phyloP scores from a whole-genome alignment of 2,797 vertebrate species.

The Salmo trutta region DNA sequence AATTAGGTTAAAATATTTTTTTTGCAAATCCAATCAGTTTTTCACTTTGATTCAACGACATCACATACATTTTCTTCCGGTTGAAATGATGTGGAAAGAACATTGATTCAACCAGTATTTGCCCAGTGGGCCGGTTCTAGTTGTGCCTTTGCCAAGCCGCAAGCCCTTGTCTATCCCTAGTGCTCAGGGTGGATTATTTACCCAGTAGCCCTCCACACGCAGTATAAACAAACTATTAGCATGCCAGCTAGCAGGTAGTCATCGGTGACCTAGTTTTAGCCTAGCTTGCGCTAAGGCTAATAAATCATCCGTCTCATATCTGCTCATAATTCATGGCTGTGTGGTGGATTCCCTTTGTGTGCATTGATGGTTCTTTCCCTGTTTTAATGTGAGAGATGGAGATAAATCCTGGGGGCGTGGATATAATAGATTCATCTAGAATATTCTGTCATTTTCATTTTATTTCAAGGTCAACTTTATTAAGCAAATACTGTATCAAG shows the following conservation, averaged over 20 bases:
- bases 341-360: slow-evolving; percentile 27
- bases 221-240: slow-evolving; percentile 17
- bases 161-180: background rate
- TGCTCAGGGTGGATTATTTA: slow-evolving; percentile 27
- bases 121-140: slow-evolving; percentile 16
- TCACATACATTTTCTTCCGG: no score
- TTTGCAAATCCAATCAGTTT: no score
- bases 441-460: slow-evolving; percentile 13
- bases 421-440: background rate
- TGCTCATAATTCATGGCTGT: slow-evolving; percentile 6
- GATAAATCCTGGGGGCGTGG: slow-evolving; percentile 11
- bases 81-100: no score
- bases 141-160: slow-evolving; percentile 34
- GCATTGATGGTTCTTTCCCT: slow-evolving; percentile 21
- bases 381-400: slow-evolving; percentile 20
- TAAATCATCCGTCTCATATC: slow-evolving; percentile 42
- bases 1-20: no score
- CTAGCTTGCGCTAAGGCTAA: slow-evolving; percentile 35
- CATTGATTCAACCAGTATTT: no score
- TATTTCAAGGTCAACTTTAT: background rate
- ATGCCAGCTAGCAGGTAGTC: slow-evolving; percentile 17
- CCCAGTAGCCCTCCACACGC: background rate
- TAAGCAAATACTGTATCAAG: background rate
- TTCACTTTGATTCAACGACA: no score
- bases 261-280: slow-evolving; percentile 16